Evolutionary conservation across 2,888 invertebrate species (phyloP).

Genomic region (Phortica okadai): DNA sequence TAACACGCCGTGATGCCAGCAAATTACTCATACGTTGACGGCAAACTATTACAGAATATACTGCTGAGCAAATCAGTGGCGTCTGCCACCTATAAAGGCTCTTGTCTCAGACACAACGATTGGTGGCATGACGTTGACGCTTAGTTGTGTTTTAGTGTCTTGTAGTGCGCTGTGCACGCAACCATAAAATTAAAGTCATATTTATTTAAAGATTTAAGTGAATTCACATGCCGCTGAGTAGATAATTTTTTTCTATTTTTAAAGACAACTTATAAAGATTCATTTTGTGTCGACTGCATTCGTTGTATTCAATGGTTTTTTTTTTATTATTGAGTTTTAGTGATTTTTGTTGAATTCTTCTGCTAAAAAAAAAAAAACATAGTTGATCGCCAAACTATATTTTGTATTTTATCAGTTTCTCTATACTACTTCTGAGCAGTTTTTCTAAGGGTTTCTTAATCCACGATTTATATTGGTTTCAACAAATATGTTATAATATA

Average conservation of each 20-base stretch:
- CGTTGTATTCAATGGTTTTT: background rate
- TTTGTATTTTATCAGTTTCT: too few relatives aligned
- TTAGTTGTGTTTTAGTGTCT: background rate
- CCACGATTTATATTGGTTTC: too few relatives aligned
- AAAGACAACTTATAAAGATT: conserved; percentile 33
- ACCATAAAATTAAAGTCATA: conserved; percentile 30
- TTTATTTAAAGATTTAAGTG: background rate
- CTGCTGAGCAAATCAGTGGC: background rate
- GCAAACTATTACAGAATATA: too few relatives aligned
- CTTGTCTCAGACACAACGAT: background rate
- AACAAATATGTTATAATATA: too few relatives aligned
- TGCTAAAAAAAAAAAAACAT: too few relatives aligned
- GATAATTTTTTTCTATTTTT: background rate
- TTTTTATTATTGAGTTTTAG: too few relatives aligned
- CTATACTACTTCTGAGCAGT: too few relatives aligned
- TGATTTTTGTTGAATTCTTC: too few relatives aligned
- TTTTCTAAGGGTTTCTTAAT: too few relatives aligned
- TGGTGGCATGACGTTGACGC: background rate
- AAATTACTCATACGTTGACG: conserved; percentile 4
- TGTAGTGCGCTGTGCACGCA: conserved; percentile 12
- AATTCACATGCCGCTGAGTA: too few relatives aligned
- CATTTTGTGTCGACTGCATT: conserved; percentile 15
- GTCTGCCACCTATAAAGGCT: background rate
- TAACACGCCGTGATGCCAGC: background rate
- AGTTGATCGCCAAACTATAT: too few relatives aligned